Evolutionary conservation across 2,113 vertebrate genomes (phyloP).

Genomic region (Melanerpes aurifrons): DNA sequence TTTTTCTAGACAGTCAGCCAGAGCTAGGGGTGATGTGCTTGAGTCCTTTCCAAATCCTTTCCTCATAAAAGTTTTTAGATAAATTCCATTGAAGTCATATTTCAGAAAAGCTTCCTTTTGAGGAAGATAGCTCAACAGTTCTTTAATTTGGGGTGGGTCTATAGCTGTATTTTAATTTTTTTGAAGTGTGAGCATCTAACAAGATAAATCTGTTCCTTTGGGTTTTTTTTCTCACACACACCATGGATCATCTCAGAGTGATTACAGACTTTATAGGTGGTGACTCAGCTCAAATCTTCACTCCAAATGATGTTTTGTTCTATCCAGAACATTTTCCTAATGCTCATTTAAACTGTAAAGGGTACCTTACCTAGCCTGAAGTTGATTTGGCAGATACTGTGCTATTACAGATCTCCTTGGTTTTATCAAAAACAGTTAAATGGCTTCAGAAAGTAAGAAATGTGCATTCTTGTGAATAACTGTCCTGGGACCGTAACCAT

Average conservation of each 20-base stretch:
- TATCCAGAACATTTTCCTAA: background rate
- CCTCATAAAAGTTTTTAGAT: background rate
- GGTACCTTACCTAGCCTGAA: background rate
- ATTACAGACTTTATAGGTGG: background rate
- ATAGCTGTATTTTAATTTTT: background rate
- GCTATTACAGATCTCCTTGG: background rate
- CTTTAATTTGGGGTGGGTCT: background rate
- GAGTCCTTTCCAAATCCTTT: background rate
- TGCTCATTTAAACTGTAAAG: background rate
- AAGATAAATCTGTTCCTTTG: background rate
- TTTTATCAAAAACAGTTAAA: background rate
- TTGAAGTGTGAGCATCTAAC: background rate
- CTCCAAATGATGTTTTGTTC: constrained; percentile 15
- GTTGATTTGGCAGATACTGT: background rate
- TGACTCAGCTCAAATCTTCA: background rate
- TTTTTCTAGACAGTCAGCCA: background rate
- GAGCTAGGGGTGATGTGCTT: background rate
- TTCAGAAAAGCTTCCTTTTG: background rate
- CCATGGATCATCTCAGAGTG: background rate
- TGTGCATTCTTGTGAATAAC: background rate
- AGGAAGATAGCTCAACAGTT: background rate
- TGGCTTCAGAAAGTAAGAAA: background rate
- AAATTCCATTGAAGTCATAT: background rate
- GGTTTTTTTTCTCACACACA: background rate
- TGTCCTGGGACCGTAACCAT: background rate